phyloP scores from a whole-genome alignment of 2,797 vertebrate species.

The Hozukius guyotensis region DNA sequence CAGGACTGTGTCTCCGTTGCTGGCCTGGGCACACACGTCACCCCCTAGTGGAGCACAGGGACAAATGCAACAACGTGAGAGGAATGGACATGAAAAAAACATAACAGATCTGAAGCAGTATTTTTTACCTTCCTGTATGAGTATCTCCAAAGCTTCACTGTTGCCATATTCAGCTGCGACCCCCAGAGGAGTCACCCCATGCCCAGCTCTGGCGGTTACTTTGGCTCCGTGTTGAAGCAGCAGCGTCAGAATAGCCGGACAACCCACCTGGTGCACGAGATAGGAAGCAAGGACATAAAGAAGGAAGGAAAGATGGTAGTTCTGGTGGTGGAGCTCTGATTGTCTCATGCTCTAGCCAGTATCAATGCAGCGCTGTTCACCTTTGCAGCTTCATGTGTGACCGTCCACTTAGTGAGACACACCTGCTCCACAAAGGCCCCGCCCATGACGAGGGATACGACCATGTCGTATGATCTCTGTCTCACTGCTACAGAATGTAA shows the following conservation, averaged over 20 bases:
- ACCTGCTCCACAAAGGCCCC: conserved; percentile 88
- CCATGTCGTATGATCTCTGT: conserved; percentile 84
- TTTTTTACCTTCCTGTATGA: conserved; percentile 85
- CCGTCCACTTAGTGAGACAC: conserved; percentile 85
- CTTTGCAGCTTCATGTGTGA: conserved; percentile 91
- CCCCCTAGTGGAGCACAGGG: conserved; percentile 79
- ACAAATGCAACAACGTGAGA: not conserved
- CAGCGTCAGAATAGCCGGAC: conserved; percentile 80
- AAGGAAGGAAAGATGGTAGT: not conserved
- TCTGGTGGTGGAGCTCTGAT: not conserved
- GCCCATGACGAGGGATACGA: conserved; percentile 82
- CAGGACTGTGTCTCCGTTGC: conserved; percentile 85
- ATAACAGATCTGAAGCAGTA: not conserved
- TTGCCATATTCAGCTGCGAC: conserved; percentile 87
- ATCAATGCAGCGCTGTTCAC: conserved; percentile 32
- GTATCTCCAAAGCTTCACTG: conserved; percentile 84
- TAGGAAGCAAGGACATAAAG: not conserved
- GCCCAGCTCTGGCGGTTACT: conserved; percentile 78
- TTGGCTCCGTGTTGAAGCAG: conserved; percentile 86
- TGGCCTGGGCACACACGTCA: conserved; percentile 84
- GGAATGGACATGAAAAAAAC: not conserved
- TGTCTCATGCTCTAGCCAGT: fast-evolving
- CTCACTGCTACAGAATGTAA: conserved; percentile 76
- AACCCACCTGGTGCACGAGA: conserved; percentile 70
- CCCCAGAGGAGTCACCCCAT: conserved; percentile 88